Percentiles rank a stretch among this genome's conserved stretches.
Conservation (phyloP, 2,113 vertebrate species). For the Pseudonaja textilis region DNA sequence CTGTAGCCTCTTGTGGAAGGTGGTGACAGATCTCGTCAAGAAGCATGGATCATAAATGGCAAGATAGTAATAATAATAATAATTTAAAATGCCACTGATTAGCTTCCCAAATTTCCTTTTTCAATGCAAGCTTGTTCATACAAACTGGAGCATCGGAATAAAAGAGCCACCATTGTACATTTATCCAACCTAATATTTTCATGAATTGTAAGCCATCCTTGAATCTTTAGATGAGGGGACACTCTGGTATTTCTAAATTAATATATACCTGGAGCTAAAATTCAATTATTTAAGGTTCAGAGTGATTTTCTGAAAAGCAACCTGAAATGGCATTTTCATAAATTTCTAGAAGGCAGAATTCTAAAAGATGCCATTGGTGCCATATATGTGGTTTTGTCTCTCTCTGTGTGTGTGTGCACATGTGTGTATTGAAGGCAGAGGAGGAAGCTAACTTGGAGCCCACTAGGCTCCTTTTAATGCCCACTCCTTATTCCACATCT, state of each 20-base stretch:
- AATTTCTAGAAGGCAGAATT: not conserved
- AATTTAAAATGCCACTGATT: not conserved
- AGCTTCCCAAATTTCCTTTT: not conserved
- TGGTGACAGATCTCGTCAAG: not conserved
- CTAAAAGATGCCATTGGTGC: not conserved
- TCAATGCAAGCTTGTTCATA: not conserved
- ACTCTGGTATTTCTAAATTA: not conserved
- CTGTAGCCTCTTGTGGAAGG: not conserved
- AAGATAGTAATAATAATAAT: not conserved
- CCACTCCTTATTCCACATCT: not conserved
- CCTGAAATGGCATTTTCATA: not conserved
- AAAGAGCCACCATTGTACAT: not conserved
- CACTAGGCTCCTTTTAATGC: not conserved
- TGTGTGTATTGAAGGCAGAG: not conserved
- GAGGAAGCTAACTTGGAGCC: not conserved
- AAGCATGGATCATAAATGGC: not conserved
- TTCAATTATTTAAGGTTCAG: not conserved
- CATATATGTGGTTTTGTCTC: too few species aligned
- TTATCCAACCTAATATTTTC: not conserved
- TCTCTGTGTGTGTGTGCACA: not conserved
- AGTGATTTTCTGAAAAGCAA: not conserved
- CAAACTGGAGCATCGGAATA: not conserved
- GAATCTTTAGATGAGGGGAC: not conserved
- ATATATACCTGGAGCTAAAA: not conserved
- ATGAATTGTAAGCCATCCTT: not conserved